phyloP scores from a whole-genome alignment of 2,113 vertebrate species.

The Notarius quadriscutis region DNA sequence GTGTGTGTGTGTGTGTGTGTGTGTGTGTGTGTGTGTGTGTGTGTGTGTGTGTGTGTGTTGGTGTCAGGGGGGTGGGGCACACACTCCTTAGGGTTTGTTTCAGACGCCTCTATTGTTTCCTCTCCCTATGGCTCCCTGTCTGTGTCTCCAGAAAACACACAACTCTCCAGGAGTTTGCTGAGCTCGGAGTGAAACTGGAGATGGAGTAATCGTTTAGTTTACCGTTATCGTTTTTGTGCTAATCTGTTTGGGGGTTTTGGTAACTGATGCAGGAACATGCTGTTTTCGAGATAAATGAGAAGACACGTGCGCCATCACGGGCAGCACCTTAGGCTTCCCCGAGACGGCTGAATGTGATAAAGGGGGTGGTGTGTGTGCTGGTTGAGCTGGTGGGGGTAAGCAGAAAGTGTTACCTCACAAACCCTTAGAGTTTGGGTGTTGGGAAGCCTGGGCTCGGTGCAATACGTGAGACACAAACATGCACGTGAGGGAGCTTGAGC shows the following conservation, averaged over 20 bases:
- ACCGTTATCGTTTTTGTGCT: conserved; percentile 6
- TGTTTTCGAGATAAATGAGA: not conserved
- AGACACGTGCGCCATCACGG: conserved; percentile 5
- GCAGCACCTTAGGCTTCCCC: conserved; percentile 5
- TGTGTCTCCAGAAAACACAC: conserved; percentile 69
- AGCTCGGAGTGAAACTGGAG: conserved; percentile 27
- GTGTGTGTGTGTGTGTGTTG: conserved; percentile 27
- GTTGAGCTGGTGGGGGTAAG: conserved; percentile 11
- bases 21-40: conserved; percentile 51
- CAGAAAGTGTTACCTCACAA: conserved; percentile 31
- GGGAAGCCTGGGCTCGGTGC: conserved; percentile 22
- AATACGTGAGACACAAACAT: conserved; percentile 23
- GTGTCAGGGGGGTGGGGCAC: conserved; percentile 51
- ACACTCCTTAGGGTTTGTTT: conserved; percentile 66
- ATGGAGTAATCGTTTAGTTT: not conserved
- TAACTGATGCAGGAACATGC: not conserved
- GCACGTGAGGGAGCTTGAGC: conserved; percentile 27
- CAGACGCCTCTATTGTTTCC: conserved; percentile 70
- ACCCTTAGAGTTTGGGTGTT: conserved; percentile 31
- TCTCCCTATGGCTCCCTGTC: conserved; percentile 71
- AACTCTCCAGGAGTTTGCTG: conserved; percentile 26
- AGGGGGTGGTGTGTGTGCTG: not conserved
- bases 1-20: conserved; percentile 29
- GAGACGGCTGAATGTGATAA: conserved; percentile 34
- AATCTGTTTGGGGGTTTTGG: not conserved